Conservation (phyloP, 2,888 invertebrate species). For the Hyposoter dolosus region DNA sequence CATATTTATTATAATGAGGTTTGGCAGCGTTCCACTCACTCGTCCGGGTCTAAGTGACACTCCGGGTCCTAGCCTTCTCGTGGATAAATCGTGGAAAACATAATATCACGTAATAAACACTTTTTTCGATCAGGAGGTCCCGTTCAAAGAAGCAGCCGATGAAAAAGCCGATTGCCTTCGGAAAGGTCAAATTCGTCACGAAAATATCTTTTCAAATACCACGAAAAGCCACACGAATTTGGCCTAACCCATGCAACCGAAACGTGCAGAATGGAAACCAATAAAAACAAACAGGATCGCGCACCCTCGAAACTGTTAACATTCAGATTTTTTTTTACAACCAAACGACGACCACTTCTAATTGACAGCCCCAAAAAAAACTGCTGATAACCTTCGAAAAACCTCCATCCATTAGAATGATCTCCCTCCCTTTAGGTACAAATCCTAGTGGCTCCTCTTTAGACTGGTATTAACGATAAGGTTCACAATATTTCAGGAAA, state of each 20-base stretch:
- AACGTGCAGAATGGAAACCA: neutral
- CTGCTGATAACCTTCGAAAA: constrained; percentile 4
- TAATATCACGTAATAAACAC: neutral
- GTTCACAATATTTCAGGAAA: constrained; percentile 14
- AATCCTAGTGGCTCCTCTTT: neutral
- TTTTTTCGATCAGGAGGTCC: constrained; percentile 3
- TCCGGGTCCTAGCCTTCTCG: neutral
- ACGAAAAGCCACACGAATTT: neutral
- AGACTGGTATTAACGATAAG: neutral
- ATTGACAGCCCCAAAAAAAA: neutral
- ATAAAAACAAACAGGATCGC: neutral
- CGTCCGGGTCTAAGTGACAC: constrained; percentile 12
- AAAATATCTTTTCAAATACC: neutral
- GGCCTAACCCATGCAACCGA: neutral
- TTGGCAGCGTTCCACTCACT: constrained; percentile 50
- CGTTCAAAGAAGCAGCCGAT: neutral
- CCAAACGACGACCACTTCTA: neutral
- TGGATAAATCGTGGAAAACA: neutral
- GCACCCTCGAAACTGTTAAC: neutral
- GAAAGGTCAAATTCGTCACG: constrained; percentile 10
- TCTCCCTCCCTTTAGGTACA: neutral
- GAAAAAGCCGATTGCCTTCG: constrained; percentile 6
- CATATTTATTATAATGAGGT: constrained; percentile 67
- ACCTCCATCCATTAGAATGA: neutral
- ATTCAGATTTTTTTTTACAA: neutral